These are phyloP conservation scores for Sesamia inferens DNA, from an alignment of 2,888 invertebrate species.

Conservation along the genomic window DNA sequence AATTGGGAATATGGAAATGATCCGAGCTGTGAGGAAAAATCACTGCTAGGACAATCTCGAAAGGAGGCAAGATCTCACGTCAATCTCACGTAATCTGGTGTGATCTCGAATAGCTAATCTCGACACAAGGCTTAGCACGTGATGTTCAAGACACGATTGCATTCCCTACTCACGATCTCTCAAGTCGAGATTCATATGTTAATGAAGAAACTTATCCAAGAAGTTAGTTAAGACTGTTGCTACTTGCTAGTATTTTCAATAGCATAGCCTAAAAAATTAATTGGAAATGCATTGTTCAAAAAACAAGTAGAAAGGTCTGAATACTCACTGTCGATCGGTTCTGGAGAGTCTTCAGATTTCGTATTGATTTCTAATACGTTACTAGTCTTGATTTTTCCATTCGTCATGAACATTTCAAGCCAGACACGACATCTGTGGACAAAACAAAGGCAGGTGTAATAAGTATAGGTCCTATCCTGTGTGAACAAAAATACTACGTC, in stretches of 20 bases:
- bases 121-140: background rate
- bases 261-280: background rate
- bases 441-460: background rate
- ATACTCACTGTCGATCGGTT: constrained; percentile 84
- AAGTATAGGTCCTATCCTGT: background rate
- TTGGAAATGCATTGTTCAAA: background rate
- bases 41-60: background rate
- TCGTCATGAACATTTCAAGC: constrained; percentile 96
- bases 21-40: background rate
- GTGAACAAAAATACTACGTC: background rate
- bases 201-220: background rate
- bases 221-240: too few relatives aligned
- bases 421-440: constrained; percentile 94
- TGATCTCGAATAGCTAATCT: background rate
- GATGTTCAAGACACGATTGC: background rate
- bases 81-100: too few relatives aligned
- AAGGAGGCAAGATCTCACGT: background rate
- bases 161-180: background rate
- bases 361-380: constrained; percentile 97
- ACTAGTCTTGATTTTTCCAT: constrained; percentile 96
- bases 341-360: constrained; percentile 91
- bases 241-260: background rate
- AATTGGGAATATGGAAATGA: too few relatives aligned
- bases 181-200: background rate
- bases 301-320: background rate